phyloP scores from a whole-genome alignment of 2,113 vertebrate genomes.

The Otolemur garnettii region DNA sequence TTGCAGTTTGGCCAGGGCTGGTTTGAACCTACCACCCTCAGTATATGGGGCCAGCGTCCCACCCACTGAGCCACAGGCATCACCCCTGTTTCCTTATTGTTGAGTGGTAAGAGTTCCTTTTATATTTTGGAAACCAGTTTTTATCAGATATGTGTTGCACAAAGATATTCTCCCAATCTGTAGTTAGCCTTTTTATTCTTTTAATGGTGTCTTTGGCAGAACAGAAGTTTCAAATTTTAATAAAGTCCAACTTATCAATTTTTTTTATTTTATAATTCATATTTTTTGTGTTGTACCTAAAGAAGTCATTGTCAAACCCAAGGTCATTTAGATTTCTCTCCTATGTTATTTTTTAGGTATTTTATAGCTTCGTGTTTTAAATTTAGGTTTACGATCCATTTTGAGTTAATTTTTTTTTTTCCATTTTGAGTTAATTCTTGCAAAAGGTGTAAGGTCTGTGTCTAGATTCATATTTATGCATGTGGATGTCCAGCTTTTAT shows the following conservation, averaged over 20 bases:
- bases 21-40: too few relatives aligned
- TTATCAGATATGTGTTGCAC: neutral
- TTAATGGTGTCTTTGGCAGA: neutral
- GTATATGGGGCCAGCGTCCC: too few relatives aligned
- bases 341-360: neutral
- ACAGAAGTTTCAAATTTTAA: neutral
- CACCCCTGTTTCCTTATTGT: neutral
- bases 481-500: neutral
- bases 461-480: neutral
- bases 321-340: neutral
- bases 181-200: neutral
- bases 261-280: neutral
- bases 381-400: neutral
- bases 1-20: too few relatives aligned
- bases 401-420: conserved; percentile 2
- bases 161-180: neutral
- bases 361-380: conserved; percentile 16
- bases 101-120: neutral
- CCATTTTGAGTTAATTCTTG: conserved; percentile 9
- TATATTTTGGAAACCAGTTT: neutral
- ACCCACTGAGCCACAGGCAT: too few relatives aligned
- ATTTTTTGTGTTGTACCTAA: neutral
- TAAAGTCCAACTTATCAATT: neutral
- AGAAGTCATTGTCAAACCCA: conserved; percentile 10
- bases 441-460: neutral